These are phyloP conservation scores for Pontoporia blainvillei DNA, from an alignment of 2,113 vertebrate species.

Conservation along the genomic window DNA sequence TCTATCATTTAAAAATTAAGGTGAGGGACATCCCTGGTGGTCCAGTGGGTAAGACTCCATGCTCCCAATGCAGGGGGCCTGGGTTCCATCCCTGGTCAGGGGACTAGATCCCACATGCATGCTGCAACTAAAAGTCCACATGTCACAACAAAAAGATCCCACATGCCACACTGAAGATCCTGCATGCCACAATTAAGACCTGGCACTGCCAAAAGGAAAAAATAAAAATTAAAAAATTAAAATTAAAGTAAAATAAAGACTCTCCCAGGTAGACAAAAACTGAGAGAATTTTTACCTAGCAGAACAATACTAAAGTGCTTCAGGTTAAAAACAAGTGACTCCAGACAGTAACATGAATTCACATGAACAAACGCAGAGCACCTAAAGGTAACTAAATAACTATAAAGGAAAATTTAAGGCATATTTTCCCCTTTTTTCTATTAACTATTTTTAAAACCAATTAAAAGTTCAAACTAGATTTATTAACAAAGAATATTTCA, in stretches of 20 bases:
- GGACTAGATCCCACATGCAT: too few species aligned
- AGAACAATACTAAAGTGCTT: not conserved
- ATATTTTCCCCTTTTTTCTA: not conserved
- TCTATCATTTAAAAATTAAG: not conserved
- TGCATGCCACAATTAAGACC: too few species aligned
- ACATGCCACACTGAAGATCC: too few species aligned
- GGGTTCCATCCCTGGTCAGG: too few species aligned
- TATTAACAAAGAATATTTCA: not conserved
- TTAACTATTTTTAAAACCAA: not conserved
- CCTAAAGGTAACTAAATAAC: not conserved
- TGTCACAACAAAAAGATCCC: too few species aligned
- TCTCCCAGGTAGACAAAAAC: not conserved
- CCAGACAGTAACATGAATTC: not conserved
- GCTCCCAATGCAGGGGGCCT: too few species aligned
- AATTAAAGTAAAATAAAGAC: not conserved
- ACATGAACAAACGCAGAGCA: not conserved
- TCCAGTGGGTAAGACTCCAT: too few species aligned
- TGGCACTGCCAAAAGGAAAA: too few species aligned
- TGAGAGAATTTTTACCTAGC: not conserved
- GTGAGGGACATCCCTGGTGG: not conserved
- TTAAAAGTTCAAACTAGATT: not conserved
- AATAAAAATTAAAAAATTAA: too few species aligned
- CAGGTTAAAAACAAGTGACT: not conserved
- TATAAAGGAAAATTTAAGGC: not conserved
- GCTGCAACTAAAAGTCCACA: too few species aligned